A percentile compares a stretch with the other conserved stretches of the same genome.
Conservation (phyloP, 2,113 vertebrate species). For the Neopipo cinnamomea region DNA sequence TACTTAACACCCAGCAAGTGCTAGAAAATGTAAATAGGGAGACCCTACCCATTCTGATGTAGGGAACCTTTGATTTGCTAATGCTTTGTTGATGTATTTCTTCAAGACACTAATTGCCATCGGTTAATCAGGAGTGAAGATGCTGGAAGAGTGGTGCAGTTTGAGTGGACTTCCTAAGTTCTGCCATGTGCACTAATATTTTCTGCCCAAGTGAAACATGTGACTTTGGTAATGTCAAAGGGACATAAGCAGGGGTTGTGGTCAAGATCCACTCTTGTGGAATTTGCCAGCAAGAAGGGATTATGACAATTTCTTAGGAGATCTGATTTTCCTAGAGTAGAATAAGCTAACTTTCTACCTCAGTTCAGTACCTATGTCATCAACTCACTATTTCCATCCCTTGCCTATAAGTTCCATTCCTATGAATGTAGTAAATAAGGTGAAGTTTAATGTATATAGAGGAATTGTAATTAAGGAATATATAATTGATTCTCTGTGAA, state of each 20-base stretch:
- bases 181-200: neutral
- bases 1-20: neutral
- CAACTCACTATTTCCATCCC: neutral
- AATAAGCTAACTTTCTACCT: neutral
- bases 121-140: neutral
- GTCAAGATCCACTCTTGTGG: neutral
- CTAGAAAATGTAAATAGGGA: fast-evolving
- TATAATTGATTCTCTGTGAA: neutral
- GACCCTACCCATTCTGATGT: neutral
- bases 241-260: neutral
- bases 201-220: neutral
- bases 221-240: neutral
- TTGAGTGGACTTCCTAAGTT: neutral
- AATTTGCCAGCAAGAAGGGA: neutral
- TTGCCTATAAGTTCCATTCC: neutral
- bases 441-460: neutral
- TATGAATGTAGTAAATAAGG: neutral
- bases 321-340: neutral
- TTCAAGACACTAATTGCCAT: neutral
- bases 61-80: neutral
- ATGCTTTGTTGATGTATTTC: neutral
- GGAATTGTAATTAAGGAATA: neutral
- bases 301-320: neutral
- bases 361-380: neutral
- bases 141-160: neutral